Evolutionary conservation across 1,140 invertebrate genomes (phyloP), one percentile per base, ranked within the genome.

Genomic region (Listronotus oregonensis): DNA sequence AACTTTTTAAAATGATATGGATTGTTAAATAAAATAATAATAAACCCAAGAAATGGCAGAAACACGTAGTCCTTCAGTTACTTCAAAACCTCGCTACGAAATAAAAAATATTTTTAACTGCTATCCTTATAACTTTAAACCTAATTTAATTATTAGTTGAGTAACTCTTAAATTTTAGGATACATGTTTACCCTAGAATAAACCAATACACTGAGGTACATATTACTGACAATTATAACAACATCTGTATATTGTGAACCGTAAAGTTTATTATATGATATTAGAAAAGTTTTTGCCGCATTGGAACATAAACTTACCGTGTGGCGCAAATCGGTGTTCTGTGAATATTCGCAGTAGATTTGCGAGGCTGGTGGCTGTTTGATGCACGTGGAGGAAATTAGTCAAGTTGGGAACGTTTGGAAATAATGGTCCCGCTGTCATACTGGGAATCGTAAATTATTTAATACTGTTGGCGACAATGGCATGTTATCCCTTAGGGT

Each of bases 221-320:
- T 18, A 51, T 12, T 51, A n/a, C 9, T 9, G 9, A 51, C 12
- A 51, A 4, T 27, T n/a, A 21, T 12, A 21, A 9, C 18, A 51
- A 12, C 18, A 51, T 27, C 17, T 51, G 18, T 12, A 27, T 14
- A 32, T n/a, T 40, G 18, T 31, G 12, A 37, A 31, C 12, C 8
- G 15, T 44, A 43, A 49, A 54, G 52, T 44, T 62, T 51, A 61
- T 62, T 52, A 52, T 39, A 56, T n/a, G 62, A 47, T 64, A 64
- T 64, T 64, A 57, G 52, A 64, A 64, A 64, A 64, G 21, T 64
- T 64, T 51, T 57, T 57, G 62, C 52, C 62, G 62, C 62, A 64
- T 64, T 57, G 43, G 52, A 57, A 56, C 62, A 64, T 64, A 64
- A 64, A 64, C 43, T 56, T 56, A 31, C 42, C 59, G 47, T 47